These are phyloP conservation scores for Drosophila kepulauana DNA, from an alignment of 1,140 invertebrate genomes.

Conservation along the genomic window DNA sequence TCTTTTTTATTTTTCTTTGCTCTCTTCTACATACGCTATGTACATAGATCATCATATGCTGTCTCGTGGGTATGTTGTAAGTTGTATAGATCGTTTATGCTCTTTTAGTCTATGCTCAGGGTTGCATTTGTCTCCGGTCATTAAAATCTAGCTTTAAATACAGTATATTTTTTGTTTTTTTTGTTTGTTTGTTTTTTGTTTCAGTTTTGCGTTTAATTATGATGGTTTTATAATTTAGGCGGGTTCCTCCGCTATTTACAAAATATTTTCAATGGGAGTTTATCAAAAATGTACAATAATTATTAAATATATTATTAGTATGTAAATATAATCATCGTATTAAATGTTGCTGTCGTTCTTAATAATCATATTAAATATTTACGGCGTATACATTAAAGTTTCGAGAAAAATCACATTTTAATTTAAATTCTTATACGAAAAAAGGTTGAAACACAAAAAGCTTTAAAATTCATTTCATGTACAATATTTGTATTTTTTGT, in stretches of 20 bases:
- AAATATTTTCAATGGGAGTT: constrained; percentile 67
- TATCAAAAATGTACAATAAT: constrained; percentile 81
- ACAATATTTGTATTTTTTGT: constrained; percentile 49
- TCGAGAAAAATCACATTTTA: constrained; percentile 83
- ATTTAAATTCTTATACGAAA: constrained; percentile 80
- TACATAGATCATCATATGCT: constrained; percentile 38
- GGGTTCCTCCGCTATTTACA: constrained; percentile 68
- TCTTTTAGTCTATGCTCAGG: constrained; percentile 80
- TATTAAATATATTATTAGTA: constrained; percentile 61
- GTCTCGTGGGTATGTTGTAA: constrained; percentile 76
- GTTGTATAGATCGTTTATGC: constrained; percentile 64
- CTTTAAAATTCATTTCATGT: constrained; percentile 43
- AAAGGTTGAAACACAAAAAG: constrained; percentile 73
- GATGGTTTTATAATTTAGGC: constrained; percentile 59
- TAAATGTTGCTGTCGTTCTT: constrained; percentile 69
- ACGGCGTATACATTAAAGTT: constrained; percentile 83
- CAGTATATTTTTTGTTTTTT: constrained; percentile 54
- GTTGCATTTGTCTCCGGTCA: constrained; percentile 58
- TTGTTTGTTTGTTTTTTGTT: constrained; percentile 18
- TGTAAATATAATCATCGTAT: constrained; percentile 73
- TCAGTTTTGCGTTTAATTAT: constrained; percentile 16
- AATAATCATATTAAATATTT: constrained; percentile 81
- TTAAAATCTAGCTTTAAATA: constrained; percentile 62
- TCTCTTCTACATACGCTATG: constrained; percentile 34
- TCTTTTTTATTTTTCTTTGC: constrained; percentile 31